Base-by-base conservation (phyloP, 2,888 invertebrate genomes). In the Diarsia brunnea region DNA sequence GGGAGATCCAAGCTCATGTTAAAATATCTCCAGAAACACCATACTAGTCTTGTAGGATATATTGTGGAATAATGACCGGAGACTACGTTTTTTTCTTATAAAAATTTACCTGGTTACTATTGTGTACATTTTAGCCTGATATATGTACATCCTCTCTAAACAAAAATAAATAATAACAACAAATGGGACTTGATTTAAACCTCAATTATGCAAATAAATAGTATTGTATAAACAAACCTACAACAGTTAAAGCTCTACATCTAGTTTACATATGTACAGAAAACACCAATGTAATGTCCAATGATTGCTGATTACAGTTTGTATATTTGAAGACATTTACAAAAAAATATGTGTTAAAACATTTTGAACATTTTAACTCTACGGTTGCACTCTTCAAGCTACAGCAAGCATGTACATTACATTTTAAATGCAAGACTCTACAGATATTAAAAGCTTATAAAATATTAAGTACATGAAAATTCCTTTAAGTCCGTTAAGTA, bases 261-360 rank as follows among this genome's bases (percentile, higher is more conserved):
- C 91, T 95, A 95, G 94, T 94, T 95, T 95, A 95, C 95, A 96
- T 95, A 96, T 95, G 89, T 96, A 96, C 95, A 95, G 89, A 93
- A 83, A 90, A 89, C 84, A 90, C 72, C 84, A 86, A 87, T 88
- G 89, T 86, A 89, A 91, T 90, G 88, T 89, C 67, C 70, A 85
- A 82, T 82, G 84, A 75, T 88, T 87, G 88, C 85, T 84, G 81
- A 71, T 69, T 58, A 66, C 73, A 69, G 63, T 72, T 73, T 79
- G 79, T 71, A 78, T 80, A 80, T 76, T 78, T 58, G 63, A 82
- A 82, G 80, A 77, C 58, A 82, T 82, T 84, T 78, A 78, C 84
- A 81, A 78, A 84, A 84, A 86, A 78, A 79, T 81, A 80, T 78
- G 61, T 69, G 82, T 86, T 66, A 70, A 86, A 86, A 88, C 53